phyloP scores from a whole-genome alignment of 2,113 vertebrate species.

The Myodes glareolus region DNA sequence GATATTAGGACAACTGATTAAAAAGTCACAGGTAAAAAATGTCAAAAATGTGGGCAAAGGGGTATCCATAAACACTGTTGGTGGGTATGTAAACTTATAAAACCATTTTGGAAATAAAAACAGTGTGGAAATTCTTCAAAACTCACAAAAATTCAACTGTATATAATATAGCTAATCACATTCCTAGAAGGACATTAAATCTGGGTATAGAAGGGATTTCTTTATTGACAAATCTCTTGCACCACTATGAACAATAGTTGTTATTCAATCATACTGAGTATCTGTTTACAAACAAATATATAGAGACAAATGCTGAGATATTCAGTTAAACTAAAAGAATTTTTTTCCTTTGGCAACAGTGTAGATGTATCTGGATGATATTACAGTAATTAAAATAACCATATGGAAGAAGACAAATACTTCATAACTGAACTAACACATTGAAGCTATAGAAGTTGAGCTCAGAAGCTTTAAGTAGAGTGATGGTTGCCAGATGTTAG shows the following conservation, averaged over 20 bases:
- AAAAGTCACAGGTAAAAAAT: not conserved
- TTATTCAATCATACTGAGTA: not conserved
- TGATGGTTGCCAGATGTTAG: not conserved
- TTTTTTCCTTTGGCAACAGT: not conserved
- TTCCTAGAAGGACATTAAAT: not conserved
- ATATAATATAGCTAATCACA: not conserved
- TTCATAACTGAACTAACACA: not conserved
- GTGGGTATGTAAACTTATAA: not conserved
- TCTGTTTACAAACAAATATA: not conserved
- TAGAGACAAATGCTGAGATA: not conserved
- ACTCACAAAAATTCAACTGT: slow-evolving; percentile 1
- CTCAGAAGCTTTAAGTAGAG: not conserved
- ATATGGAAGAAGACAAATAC: not conserved
- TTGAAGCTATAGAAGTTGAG: not conserved
- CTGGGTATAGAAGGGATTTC: not conserved
- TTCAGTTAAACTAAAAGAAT: not conserved
- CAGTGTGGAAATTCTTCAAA: not conserved
- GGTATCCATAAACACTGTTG: not conserved
- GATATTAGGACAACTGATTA: too few relatives aligned
- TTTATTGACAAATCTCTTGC: not conserved
- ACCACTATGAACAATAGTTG: not conserved
- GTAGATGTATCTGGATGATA: not conserved
- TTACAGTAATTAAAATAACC: not conserved
- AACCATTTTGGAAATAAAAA: too few relatives aligned
- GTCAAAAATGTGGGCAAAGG: not conserved